Conservation (phyloP, 2,888 invertebrate genomes). For the Digitonthophagus gazella region DNA sequence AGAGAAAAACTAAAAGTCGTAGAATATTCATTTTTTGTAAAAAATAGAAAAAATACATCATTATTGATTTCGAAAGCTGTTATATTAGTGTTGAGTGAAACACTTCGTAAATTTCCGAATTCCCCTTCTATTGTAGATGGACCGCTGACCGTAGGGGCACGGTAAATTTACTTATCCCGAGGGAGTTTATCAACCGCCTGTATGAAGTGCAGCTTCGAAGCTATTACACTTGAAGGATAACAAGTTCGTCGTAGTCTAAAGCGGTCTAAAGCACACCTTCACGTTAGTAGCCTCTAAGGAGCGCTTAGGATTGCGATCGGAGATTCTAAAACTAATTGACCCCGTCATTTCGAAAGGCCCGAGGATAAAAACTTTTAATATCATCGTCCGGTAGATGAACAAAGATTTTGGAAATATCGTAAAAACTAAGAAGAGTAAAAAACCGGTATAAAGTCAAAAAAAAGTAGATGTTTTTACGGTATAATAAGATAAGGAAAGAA, state of each 20-base stretch:
- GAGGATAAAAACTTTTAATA: neutral
- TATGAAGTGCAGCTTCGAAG: neutral
- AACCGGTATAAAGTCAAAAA: neutral
- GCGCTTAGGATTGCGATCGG: neutral
- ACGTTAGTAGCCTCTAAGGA: neutral
- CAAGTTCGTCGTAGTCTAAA: neutral
- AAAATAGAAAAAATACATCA: no score
- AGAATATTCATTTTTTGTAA: no score
- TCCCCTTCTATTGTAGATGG: neutral
- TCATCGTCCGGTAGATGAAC: neutral
- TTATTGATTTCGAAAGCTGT: neutral
- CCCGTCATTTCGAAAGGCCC: neutral
- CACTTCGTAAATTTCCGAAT: neutral
- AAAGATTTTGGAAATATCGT: neutral
- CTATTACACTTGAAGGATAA: neutral
- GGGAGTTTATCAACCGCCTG: conserved; percentile 8
- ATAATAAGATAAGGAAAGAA: neutral
- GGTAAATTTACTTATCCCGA: conserved; percentile 11
- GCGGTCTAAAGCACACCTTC: neutral
- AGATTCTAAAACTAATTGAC: neutral
- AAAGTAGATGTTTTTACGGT: neutral
- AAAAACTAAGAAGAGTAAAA: neutral
- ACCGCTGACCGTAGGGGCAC: neutral
- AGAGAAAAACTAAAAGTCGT: no score
- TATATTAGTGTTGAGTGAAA: neutral